Conservation (phyloP, 2,888 invertebrate species). For the Pollenia labialis region DNA sequence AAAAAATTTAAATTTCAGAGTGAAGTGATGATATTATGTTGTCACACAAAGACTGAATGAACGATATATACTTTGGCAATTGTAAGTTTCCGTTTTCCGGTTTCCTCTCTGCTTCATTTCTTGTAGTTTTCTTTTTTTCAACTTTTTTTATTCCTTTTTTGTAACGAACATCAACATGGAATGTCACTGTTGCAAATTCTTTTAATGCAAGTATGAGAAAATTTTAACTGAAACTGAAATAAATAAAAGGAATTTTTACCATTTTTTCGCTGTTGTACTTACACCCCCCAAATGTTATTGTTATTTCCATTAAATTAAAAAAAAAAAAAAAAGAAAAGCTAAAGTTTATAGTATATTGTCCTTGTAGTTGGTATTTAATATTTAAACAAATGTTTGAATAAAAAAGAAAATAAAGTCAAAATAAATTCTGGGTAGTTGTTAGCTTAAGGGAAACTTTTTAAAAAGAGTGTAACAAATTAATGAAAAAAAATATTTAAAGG, state of each 20-base stretch:
- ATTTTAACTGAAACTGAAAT: conserved; percentile 19
- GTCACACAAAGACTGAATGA: conserved; percentile 64
- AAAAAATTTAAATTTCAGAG: conserved; percentile 9
- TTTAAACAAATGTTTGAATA: neutral
- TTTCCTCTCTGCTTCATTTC: conserved; percentile 55
- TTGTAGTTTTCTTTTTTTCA: conserved; percentile 20
- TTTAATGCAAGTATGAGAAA: conserved; percentile 6
- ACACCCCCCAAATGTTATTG: conserved; percentile 7
- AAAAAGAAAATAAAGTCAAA: neutral
- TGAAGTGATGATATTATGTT: conserved; percentile 66
- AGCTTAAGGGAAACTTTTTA: no score
- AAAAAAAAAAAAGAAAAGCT: neutral
- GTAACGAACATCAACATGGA: conserved; percentile 30
- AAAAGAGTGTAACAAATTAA: no score
- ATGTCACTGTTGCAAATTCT: conserved; percentile 56
- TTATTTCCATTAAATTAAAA: conserved; percentile 5
- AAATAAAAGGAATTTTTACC: conserved; percentile 28
- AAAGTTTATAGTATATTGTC: neutral
- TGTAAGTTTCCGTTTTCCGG: conserved; percentile 67
- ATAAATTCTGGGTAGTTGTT: no score
- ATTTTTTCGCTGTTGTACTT: neutral
- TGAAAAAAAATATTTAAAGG: no score
- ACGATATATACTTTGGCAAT: conserved; percentile 66
- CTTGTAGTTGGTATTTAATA: neutral
- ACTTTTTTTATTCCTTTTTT: conserved; percentile 22